Base-by-base conservation (phyloP, 1,140 invertebrate species). In the Mylabris phalerata region DNA sequence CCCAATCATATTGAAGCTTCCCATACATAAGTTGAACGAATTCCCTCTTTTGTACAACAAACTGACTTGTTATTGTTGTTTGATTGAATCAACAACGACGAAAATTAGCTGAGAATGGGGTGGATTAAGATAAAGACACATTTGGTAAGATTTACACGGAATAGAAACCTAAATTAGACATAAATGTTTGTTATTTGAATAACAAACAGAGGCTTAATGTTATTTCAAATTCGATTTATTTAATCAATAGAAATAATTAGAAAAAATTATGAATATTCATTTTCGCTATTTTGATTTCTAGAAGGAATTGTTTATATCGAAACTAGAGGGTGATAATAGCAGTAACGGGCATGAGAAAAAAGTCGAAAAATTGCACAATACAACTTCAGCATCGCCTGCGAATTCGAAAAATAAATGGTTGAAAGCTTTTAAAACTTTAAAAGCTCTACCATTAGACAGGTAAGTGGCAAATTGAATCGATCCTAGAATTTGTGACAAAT, bases 371-470 rank as follows among this genome's bases (percentile, higher is more conserved):
- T 4, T 32, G 32, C 82, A 91, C 44, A 94, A 94, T 80, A 83
- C 93, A 75, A 92, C 90, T 2, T 86, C 88, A 43, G 83, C 88
- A 44, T 93, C 87, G 54, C 87, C 88, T 51, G 90, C 86, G 69
- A 90, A 89, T 68, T 96, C 96, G 84, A 96, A 96, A 79, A 93
- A 89, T 71, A 96, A 97, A 82, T 98, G 95, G 95, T 79, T 97
- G 68, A 97, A 97, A 77, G 95, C 95, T 62, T 94, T 98, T 79
- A 91, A 93, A 77, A 95, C 89, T 73, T 80, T 98, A 59, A 97
- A 96, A 83, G 88, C 77, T 59, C 85, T 77, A 78, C 87, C 74
- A 75, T 83, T 76, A 60, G 75, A 82, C 71, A 9, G 79, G 82
- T 66, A 82, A 82, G 82, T 84, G 68, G 82, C 77, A 56, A 47